Conservation (phyloP, 53 echinoderm and acorn worm genomes). For the Pentamera pediparva region DNA sequence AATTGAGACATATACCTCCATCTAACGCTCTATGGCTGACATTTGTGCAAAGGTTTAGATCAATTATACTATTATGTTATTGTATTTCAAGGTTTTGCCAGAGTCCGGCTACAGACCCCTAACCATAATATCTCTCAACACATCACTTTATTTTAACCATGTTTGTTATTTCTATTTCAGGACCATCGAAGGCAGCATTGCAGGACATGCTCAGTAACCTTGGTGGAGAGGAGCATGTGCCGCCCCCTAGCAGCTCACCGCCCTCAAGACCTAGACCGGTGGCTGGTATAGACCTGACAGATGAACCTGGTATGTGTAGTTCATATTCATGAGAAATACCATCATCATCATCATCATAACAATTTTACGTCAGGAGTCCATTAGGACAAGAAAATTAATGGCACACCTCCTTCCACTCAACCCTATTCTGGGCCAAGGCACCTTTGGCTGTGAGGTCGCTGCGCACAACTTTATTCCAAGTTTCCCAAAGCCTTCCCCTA, state of each 20-base stretch:
- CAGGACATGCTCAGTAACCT: slow-evolving; percentile 98
- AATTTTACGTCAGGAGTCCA: too few species aligned
- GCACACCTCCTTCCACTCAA: too few species aligned
- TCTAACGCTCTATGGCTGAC: too few species aligned
- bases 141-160: not conserved
- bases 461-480: too few species aligned
- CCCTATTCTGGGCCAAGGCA: too few species aligned
- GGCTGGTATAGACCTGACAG: slow-evolving; percentile 69
- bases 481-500: too few species aligned
- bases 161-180: slow-evolving; percentile 30
- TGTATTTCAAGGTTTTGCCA: not conserved
- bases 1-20: too few species aligned
- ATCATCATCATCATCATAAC: too few species aligned
- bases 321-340: not conserved
- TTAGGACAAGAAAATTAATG: too few species aligned
- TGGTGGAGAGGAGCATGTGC: slow-evolving; percentile 65
- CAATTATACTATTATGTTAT: not conserved
- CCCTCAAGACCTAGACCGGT: slow-evolving; percentile 42
- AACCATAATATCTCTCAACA: not conserved
- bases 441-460: too few species aligned
- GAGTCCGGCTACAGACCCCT: not conserved
- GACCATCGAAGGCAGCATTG: slow-evolving; percentile 88
- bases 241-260: slow-evolving; percentile 41
- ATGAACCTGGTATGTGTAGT: slow-evolving; percentile 75
- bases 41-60: too few species aligned